Percentiles rank a stretch among this genome's conserved stretches.
These are phyloP conservation scores for Tenualosa thibaudeaui DNA, from an alignment of 2,797 vertebrate species.

Conservation along the genomic window DNA sequence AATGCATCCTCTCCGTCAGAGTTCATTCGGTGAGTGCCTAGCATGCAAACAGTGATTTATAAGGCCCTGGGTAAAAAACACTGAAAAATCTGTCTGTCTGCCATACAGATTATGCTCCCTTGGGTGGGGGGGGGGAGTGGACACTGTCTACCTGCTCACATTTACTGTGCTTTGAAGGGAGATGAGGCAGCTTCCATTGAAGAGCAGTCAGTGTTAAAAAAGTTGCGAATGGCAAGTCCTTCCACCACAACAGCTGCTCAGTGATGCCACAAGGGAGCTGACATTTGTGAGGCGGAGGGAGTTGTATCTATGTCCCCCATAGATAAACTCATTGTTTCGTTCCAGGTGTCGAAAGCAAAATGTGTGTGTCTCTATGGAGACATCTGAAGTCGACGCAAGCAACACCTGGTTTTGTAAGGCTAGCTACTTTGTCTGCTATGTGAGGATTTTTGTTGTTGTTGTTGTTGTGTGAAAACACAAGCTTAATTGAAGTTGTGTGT, in stretches of 20 bases:
- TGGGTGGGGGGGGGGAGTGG: no score
- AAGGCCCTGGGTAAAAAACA: not conserved
- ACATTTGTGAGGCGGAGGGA: constrained; percentile 20
- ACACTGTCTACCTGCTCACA: not conserved
- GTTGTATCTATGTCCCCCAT: not conserved
- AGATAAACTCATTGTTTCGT: constrained; percentile 2
- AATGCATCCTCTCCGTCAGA: not conserved
- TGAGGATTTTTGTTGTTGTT: not conserved
- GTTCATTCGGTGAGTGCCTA: not conserved
- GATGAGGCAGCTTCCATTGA: not conserved
- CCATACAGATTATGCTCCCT: not conserved
- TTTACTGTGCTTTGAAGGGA: not conserved
- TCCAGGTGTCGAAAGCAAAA: not conserved
- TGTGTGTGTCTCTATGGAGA: not conserved
- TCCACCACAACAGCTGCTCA: constrained; percentile 13
- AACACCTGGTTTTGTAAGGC: not conserved
- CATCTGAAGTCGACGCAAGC: not conserved
- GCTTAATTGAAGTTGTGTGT: not conserved
- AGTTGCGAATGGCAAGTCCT: not conserved
- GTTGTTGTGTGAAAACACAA: not conserved
- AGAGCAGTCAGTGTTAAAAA: not conserved
- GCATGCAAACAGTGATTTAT: not conserved
- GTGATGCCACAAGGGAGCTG: not conserved
- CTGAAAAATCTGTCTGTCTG: not conserved
- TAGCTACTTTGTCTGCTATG: not conserved